Evolutionary conservation across 2,113 vertebrate species (phyloP).

Genomic region (Cettia cetti): DNA sequence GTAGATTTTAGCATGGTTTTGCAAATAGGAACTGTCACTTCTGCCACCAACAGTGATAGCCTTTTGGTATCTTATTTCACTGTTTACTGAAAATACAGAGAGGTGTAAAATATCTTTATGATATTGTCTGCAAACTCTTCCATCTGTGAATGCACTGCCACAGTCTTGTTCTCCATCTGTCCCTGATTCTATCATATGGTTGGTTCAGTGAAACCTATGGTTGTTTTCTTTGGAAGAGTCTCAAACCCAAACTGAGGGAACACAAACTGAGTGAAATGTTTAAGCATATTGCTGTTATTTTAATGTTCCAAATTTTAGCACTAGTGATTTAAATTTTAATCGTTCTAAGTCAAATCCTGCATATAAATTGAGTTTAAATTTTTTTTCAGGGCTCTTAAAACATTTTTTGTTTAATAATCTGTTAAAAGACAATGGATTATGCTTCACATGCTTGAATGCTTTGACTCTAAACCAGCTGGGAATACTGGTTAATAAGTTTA

Average conservation of each 20-base stretch:
- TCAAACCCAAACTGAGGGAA: background rate
- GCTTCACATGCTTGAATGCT: background rate
- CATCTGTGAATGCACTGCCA: constrained; percentile 14
- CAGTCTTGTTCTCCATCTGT: constrained; percentile 40
- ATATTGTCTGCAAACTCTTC: background rate
- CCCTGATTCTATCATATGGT: background rate
- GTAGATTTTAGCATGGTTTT: background rate
- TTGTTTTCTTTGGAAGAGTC: background rate
- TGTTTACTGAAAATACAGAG: constrained; percentile 31
- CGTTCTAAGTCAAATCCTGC: background rate
- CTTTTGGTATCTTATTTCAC: background rate
- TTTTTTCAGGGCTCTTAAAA: background rate
- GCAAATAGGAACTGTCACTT: background rate
- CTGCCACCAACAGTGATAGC: background rate
- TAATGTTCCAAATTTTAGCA: background rate
- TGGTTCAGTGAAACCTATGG: background rate
- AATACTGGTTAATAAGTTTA: background rate
- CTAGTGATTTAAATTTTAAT: background rate
- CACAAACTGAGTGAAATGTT: background rate
- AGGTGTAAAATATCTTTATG: background rate
- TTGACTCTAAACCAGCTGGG: background rate
- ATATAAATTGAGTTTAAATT: background rate
- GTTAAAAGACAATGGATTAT: background rate
- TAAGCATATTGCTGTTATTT: background rate
- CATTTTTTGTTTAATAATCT: background rate